Evolutionary conservation across 2,888 invertebrate species (phyloP), one percentile per base, ranked within the genome.

Genomic region (Polyploca ridens): DNA sequence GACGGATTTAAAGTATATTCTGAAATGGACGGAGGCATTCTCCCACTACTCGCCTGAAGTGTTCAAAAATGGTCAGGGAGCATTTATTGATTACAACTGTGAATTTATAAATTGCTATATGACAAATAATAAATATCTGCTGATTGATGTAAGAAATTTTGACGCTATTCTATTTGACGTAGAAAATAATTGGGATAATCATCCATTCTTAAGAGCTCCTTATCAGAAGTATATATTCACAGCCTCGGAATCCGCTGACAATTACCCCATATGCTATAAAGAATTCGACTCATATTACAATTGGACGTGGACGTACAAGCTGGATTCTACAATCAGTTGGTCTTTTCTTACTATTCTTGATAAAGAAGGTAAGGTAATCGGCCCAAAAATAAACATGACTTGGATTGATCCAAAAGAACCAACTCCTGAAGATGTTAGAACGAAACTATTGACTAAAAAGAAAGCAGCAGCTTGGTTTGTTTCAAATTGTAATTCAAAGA

Each of bases 121-220:
- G 0, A 94, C 90, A 0, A 83, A 76, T 38, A 77, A 89, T 5
- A 89, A 81, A 63, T 75, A 68, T 5, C 86, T 73, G 59, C 68
- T 92, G 0, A 72, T 82, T 0, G 87, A 94, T 64, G 80, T 89
- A 6, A 79, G 86, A 14, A 69, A 85, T 38, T 93, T 80, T 49
- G 94, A 95, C 60, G 95, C 95, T 0, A 83, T 95, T 7, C 62
- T 95, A 0, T 95, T 95, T 64, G 95, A 95, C 63, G 91, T 90
- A 0, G 90, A 92, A 68, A 86, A 85, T 63, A 70, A 69, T 64
- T 90, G 89, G 89, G 87, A 89, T 27, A 27, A 58, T 0, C 78
- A 81, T 63, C 83, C 89, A 0, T n/a, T 72, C 0, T 19, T 83
- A 0, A 84, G 95, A 69, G 76, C 78, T 3, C 69, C 82, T 0